Evolutionary conservation across 2,113 vertebrate genomes (phyloP).

Genomic region (Argyrosomus japonicus): DNA sequence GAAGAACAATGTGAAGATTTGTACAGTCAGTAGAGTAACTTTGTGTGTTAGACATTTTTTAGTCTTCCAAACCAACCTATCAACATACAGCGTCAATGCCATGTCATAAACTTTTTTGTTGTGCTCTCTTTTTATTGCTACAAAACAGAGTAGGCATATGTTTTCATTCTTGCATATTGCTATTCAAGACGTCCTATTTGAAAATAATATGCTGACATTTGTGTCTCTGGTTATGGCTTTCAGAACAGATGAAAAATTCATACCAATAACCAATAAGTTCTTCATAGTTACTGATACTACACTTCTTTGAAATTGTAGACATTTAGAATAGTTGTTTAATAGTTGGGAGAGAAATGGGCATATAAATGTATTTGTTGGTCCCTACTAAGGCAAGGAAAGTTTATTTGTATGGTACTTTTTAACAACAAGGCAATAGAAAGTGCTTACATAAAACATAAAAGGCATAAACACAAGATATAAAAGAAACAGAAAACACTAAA

Average conservation of each 20-base stretch:
- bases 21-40: neutral
- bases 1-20: neutral
- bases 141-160: neutral
- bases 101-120: slow-evolving; percentile 15
- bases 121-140: slow-evolving; percentile 23
- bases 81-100: neutral
- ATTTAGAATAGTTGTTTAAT: neutral
- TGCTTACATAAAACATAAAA: neutral
- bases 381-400: neutral
- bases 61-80: slow-evolving; percentile 7
- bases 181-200: slow-evolving; percentile 14
- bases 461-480: neutral
- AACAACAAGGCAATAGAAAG: neutral
- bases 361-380: neutral
- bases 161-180: slow-evolving; percentile 42
- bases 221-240: neutral
- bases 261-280: neutral
- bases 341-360: neutral
- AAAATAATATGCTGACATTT: slow-evolving; percentile 17
- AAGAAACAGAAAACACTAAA: neutral
- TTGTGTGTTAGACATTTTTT: neutral
- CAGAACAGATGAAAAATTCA: neutral
- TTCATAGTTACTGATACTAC: neutral
- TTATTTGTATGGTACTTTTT: neutral
- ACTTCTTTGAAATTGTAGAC: neutral